A percentile compares a stretch with the other conserved stretches of the same genome.
These are phyloP conservation scores for Columbina picui DNA, from an alignment of 2,113 vertebrate genomes.

Conservation along the genomic window DNA sequence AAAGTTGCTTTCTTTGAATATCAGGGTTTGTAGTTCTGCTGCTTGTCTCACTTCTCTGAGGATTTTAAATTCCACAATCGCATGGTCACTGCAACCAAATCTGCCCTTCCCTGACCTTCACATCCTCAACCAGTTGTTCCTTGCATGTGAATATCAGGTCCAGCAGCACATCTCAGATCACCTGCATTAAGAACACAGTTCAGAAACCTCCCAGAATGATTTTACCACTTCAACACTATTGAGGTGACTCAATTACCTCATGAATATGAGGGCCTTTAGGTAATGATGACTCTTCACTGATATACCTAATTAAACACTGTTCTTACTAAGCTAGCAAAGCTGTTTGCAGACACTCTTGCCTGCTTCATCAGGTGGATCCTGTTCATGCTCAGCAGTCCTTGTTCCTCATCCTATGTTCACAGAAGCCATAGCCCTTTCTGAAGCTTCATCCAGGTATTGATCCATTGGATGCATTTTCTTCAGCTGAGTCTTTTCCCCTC, in stretches of 20 bases:
- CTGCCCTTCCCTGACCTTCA: neutral
- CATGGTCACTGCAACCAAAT: neutral
- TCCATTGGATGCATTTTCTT: neutral
- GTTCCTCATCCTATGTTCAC: neutral
- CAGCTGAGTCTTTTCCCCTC: neutral
- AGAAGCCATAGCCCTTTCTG: neutral
- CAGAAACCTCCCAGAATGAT: neutral
- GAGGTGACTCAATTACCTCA: neutral
- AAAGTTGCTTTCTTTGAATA: neutral
- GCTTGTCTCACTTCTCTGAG: neutral
- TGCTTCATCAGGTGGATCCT: neutral
- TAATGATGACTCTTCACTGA: neutral
- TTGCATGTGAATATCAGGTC: neutral
- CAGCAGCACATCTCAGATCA: neutral
- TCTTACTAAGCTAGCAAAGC: neutral
- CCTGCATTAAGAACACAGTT: neutral
- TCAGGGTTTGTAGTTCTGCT: neutral
- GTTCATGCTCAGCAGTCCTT: neutral
- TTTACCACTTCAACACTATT: neutral
- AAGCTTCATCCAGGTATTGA: neutral
- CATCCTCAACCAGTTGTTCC: neutral
- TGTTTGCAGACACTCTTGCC: neutral
- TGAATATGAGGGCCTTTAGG: neutral
- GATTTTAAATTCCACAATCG: neutral
- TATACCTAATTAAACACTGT: neutral